phyloP scores from a whole-genome alignment of 2,888 invertebrate genomes.

The Sturmia bella region DNA sequence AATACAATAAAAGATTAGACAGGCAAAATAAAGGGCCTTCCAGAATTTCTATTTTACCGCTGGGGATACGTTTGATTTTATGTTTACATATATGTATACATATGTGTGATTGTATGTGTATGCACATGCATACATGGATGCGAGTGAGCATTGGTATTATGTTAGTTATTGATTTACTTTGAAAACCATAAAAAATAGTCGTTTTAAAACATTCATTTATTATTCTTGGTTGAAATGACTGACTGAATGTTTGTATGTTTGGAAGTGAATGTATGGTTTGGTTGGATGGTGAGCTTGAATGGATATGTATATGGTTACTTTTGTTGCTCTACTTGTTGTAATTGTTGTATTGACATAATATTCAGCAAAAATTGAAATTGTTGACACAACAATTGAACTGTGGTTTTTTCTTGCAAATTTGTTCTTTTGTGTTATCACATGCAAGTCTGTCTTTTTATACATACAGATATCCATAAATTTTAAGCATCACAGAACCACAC shows the following conservation, averaged over 20 bases:
- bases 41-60: too few species aligned
- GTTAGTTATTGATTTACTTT: slow-evolving; percentile 65
- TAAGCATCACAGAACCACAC: slow-evolving; percentile 6
- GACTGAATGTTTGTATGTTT: slow-evolving; percentile 23
- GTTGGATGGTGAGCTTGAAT: slow-evolving; percentile 37
- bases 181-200: slow-evolving; percentile 52
- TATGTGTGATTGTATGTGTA: not conserved
- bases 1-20: too few species aligned
- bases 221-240: slow-evolving; percentile 31
- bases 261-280: slow-evolving; percentile 17
- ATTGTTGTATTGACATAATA: slow-evolving; percentile 63
- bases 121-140: not conserved
- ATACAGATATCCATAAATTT: slow-evolving; percentile 13
- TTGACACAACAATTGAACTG: slow-evolving; percentile 72
- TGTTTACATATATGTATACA: too few species aligned
- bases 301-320: slow-evolving; percentile 22
- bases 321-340: slow-evolving; percentile 47
- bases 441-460: slow-evolving; percentile 1
- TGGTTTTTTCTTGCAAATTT: slow-evolving; percentile 56
- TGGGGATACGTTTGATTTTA: too few species aligned
- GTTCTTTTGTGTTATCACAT: slow-evolving; percentile 34
- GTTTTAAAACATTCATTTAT: slow-evolving; percentile 52
- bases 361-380: slow-evolving; percentile 71
- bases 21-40: too few species aligned
- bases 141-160: not conserved